Evolutionary conservation across 2,113 vertebrate genomes (phyloP).

Genomic region (Pelvicachromis taeniatus): DNA sequence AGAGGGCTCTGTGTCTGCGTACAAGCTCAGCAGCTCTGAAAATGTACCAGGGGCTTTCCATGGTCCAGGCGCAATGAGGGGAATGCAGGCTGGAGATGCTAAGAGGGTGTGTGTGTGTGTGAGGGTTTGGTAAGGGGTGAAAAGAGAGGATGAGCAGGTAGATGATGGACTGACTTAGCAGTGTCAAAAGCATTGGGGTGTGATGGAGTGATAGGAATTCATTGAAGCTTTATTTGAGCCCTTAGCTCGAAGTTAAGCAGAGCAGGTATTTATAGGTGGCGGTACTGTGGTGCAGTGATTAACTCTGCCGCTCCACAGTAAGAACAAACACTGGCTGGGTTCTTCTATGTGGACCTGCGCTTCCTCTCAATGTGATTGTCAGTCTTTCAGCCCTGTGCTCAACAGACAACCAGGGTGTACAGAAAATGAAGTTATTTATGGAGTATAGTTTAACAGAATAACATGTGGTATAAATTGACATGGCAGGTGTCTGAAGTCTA

Average conservation of each 20-base stretch:
- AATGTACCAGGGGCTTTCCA: slow-evolving; percentile 63
- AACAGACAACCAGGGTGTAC: background rate
- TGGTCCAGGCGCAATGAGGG: slow-evolving; percentile 45
- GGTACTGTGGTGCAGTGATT: background rate
- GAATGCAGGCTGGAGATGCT: slow-evolving; percentile 31
- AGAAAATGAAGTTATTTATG: background rate
- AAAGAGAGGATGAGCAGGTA: slow-evolving; percentile 12
- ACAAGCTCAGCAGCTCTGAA: slow-evolving; percentile 55
- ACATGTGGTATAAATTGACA: background rate
- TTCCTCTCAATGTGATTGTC: background rate
- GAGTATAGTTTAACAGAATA: background rate
- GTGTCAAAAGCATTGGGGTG: background rate
- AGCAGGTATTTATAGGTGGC: background rate
- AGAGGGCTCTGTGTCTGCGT: slow-evolving; percentile 39
- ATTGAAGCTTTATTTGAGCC: background rate
- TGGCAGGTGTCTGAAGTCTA: background rate
- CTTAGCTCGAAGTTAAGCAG: background rate
- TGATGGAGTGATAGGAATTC: background rate
- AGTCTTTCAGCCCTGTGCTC: background rate
- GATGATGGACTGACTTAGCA: background rate
- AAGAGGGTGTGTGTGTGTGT: background rate
- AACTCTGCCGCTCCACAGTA: background rate
- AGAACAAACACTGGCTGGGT: background rate
- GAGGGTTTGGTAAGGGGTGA: background rate
- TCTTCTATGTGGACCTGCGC: background rate